A percentile compares a stretch with the other conserved stretches of the same genome.
Evolutionary conservation across 2,888 invertebrate genomes (phyloP).

Genomic region (Drosophila anomalipes): DNA sequence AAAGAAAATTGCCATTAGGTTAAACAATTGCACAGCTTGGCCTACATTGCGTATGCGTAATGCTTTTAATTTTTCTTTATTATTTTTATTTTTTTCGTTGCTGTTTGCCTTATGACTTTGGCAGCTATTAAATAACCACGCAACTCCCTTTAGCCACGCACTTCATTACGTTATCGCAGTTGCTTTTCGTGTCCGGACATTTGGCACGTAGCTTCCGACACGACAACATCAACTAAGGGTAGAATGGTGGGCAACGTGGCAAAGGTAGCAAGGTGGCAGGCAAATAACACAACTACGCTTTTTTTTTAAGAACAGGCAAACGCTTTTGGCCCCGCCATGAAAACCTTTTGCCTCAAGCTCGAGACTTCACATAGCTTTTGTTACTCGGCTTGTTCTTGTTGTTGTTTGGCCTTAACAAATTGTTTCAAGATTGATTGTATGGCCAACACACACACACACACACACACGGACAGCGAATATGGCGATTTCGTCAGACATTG

Average conservation of each 20-base stretch:
- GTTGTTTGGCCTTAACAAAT: conserved; percentile 60
- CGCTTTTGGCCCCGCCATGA: conserved; percentile 47
- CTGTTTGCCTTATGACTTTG: conserved; percentile 62
- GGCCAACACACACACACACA: conserved; percentile 44
- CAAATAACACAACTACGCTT: conserved; percentile 29
- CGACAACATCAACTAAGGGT: conserved; percentile 42
- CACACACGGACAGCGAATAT: conserved; percentile 5
- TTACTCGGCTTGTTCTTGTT: conserved; percentile 18
- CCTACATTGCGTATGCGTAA: conserved; percentile 79
- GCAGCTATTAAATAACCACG: conserved; percentile 15
- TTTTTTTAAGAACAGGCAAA: conserved; percentile 49
- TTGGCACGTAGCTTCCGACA: conserved; percentile 80
- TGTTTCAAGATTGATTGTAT: conserved; percentile 81
- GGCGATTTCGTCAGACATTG: conserved; percentile 56
- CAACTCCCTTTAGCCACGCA: conserved; percentile 24
- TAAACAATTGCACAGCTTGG: conserved; percentile 74
- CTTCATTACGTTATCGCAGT: conserved; percentile 81
- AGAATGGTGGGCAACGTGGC: not conserved
- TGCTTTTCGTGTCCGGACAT: conserved; percentile 75
- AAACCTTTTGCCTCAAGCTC: conserved; percentile 57
- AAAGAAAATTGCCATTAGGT: conserved; percentile 68
- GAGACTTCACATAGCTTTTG: conserved; percentile 26
- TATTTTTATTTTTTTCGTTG: not conserved
- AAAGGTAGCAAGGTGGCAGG: conserved; percentile 13
- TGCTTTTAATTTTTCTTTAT: conserved; percentile 60